phyloP scores from a whole-genome alignment of 92 coral and sea anemone species.

The Isaurus tuberculatus region DNA sequence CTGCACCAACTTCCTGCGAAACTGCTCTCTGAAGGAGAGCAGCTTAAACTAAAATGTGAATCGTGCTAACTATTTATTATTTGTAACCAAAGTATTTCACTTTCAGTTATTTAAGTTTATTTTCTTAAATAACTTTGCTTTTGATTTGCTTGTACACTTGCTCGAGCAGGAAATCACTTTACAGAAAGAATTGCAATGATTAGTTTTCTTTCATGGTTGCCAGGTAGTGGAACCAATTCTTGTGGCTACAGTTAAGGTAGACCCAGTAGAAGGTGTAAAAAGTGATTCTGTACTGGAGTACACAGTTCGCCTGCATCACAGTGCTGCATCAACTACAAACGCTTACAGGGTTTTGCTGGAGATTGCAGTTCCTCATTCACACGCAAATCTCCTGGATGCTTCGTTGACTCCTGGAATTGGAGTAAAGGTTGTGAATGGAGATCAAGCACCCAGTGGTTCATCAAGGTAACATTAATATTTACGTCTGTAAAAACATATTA shows the following conservation, averaged over 20 bases:
- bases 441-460: conserved; percentile 74
- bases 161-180: no score
- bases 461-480: conserved; percentile 59
- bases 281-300: conserved; percentile 61
- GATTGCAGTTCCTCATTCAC: conserved; percentile 73
- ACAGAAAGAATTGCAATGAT: no score
- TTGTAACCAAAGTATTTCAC: no score
- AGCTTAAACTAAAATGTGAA: no score
- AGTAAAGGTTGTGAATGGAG: conserved; percentile 63
- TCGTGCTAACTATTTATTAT: no score
- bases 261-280: conserved; percentile 63
- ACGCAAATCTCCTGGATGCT: conserved; percentile 54
- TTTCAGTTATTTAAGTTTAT: no score
- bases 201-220: neutral
- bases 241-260: conserved; percentile 48
- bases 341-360: conserved; percentile 86
- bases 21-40: no score
- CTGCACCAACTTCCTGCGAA: no score
- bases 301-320: conserved; percentile 66
- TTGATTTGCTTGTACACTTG: no score
- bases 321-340: conserved; percentile 61
- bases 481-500: no score
- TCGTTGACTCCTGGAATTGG: conserved; percentile 39
- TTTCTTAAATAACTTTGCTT: no score
- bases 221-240: conserved; percentile 86